A percentile compares a stretch with the other conserved stretches of the same genome.
phyloP scores from a whole-genome alignment of 2,113 vertebrate genomes.

The Piaya cayana region DNA sequence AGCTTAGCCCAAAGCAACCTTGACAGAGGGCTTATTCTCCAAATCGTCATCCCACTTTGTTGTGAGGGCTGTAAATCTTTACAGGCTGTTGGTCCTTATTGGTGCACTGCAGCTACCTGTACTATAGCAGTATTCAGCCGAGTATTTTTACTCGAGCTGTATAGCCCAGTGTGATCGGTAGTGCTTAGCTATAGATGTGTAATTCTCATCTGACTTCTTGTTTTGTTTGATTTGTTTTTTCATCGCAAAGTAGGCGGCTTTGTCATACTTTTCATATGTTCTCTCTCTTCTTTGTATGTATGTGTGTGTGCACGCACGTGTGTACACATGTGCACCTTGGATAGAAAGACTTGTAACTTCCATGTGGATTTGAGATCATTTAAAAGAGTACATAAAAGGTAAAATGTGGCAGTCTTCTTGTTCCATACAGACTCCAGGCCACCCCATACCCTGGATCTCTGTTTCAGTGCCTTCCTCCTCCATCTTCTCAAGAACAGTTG shows the following conservation, averaged over 20 bases:
- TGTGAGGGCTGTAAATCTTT: neutral
- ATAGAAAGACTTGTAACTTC: neutral
- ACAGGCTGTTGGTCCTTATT: neutral
- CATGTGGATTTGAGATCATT: neutral
- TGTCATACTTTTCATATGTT: neutral
- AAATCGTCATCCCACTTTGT: neutral
- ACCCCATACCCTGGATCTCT: neutral
- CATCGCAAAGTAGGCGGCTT: neutral
- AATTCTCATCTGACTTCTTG: neutral
- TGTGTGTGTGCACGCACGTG: too few species aligned
- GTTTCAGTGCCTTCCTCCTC: neutral
- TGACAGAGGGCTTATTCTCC: neutral
- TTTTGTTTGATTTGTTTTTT: neutral
- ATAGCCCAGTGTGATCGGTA: neutral
- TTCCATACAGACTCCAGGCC: neutral
- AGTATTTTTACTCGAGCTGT: neutral
- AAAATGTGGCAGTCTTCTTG: neutral
- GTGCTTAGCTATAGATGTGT: neutral
- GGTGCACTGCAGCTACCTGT: neutral
- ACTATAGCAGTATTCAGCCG: neutral
- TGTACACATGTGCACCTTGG: rapidly evolving
- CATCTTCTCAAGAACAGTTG: neutral
- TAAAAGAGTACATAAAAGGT: neutral
- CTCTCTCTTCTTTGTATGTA: neutral
- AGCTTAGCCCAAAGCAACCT: neutral